These are phyloP conservation scores for Nyctalus aviator DNA, from an alignment of 2,797 vertebrate species.

Conservation along the genomic window DNA sequence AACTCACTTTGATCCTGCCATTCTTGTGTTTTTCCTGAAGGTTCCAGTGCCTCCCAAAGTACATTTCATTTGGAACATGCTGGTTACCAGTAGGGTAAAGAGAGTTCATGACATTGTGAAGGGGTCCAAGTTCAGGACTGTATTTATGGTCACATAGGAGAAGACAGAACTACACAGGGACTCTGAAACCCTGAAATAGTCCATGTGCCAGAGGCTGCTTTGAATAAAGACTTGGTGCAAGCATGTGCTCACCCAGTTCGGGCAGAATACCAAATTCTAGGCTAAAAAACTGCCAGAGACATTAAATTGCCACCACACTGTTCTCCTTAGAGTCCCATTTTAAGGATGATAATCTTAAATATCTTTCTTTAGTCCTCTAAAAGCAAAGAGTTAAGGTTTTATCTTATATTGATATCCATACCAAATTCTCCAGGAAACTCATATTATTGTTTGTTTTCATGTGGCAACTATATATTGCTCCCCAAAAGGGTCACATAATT, in stretches of 20 bases:
- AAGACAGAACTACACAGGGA: neutral
- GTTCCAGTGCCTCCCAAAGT: neutral
- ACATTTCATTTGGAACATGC: neutral
- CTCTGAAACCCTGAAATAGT: neutral
- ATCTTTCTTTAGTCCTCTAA: neutral
- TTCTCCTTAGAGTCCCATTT: neutral
- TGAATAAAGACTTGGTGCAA: neutral
- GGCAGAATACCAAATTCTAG: neutral
- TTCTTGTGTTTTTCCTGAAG: neutral
- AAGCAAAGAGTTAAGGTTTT: conserved; percentile 42
- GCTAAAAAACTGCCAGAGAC: neutral
- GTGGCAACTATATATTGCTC: neutral
- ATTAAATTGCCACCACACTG: neutral
- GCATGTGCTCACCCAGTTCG: neutral
- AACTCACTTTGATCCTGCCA: neutral
- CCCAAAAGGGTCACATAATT: neutral
- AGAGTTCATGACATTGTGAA: neutral
- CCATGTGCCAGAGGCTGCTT: rapidly evolving
- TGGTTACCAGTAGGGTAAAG: neutral
- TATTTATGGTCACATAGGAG: neutral
- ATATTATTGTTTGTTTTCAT: neutral
- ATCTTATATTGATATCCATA: neutral
- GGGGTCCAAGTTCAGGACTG: neutral
- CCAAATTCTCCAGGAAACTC: neutral
- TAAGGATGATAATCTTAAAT: neutral